Conservation (phyloP, 2,797 vertebrate genomes). For the Fistularia tabacaria region DNA sequence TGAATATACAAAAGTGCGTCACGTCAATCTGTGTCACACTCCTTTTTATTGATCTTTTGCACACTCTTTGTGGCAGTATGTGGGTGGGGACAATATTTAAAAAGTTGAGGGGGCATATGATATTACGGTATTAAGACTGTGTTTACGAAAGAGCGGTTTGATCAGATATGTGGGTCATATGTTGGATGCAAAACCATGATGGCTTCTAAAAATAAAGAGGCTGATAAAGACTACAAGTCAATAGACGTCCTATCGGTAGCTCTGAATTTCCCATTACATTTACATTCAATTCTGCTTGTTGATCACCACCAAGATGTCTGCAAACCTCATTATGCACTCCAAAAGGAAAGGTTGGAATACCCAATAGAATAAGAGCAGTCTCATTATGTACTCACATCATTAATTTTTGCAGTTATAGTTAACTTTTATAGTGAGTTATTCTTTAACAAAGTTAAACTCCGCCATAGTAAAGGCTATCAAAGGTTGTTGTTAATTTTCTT, state of each 20-base stretch:
- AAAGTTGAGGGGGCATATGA: conserved; percentile 43
- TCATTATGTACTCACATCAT: conserved; percentile 61
- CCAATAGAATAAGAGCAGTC: conserved; percentile 53
- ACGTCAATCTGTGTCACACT: conserved; percentile 69
- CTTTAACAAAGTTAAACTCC: conserved; percentile 44
- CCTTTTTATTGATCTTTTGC: conserved; percentile 59
- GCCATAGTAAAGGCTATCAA: conserved; percentile 54
- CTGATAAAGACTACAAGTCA: conserved; percentile 7
- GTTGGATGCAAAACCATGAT: conserved; percentile 1
- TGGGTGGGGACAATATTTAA: conserved; percentile 49
- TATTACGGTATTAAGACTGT: conserved; percentile 56
- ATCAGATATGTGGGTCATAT: conserved; percentile 64
- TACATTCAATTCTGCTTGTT: conserved; percentile 25
- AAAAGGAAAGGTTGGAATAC: conserved; percentile 43
- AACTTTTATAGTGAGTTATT: conserved; percentile 55
- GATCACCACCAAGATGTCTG: conserved; percentile 28
- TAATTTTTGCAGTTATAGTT: conserved; percentile 60
- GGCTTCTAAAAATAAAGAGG: conserved; percentile 3
- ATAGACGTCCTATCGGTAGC: conserved; percentile 13
- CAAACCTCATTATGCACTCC: conserved; percentile 54
- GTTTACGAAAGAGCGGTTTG: conserved; percentile 44
- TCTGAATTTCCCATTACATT: conserved; percentile 26
- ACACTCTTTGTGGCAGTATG: conserved; percentile 52
- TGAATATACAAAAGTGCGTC: conserved; percentile 70
- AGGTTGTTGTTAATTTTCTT: conserved; percentile 62